Evolutionary conservation across 2,797 vertebrate genomes (phyloP).

Genomic region (Fratercula arctica): DNA sequence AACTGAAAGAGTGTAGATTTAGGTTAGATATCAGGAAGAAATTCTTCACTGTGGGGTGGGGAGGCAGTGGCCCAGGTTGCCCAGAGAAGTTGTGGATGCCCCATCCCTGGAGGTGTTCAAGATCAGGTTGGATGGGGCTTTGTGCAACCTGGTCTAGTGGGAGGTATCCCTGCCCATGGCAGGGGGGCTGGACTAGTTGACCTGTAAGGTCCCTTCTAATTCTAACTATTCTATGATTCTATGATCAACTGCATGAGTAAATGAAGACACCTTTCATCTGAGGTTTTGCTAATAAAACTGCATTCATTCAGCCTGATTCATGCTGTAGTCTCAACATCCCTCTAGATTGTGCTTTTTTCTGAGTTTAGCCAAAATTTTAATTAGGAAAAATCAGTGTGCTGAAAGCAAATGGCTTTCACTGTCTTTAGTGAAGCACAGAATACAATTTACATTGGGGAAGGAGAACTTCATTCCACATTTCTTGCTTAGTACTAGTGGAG

Average conservation of each 20-base stretch:
- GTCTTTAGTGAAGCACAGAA: not conserved
- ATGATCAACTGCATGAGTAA: not conserved
- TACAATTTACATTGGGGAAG: not conserved
- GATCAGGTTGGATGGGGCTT: too few relatives aligned
- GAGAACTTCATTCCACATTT: not conserved
- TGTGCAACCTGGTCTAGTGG: too few relatives aligned
- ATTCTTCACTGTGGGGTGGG: not conserved
- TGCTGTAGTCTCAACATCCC: not conserved
- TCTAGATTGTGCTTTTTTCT: not conserved
- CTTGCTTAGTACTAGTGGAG: not conserved
- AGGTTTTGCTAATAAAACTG: not conserved
- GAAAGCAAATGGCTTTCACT: not conserved
- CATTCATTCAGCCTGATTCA: not conserved
- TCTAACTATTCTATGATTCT: not conserved
- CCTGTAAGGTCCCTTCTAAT: not conserved
- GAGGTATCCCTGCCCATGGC: too few relatives aligned
- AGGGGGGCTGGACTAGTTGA: too few relatives aligned
- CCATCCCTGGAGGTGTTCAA: too few relatives aligned
- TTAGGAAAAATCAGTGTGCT: not conserved
- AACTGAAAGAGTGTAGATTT: not conserved
- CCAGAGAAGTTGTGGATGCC: not conserved
- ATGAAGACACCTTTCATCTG: not conserved
- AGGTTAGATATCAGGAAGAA: not conserved
- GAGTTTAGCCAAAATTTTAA: not conserved
- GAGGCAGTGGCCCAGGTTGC: not conserved